Percentiles rank a stretch among this genome's conserved stretches.
phyloP scores from a whole-genome alignment of 2,113 vertebrate species.

The Pygoscelis antarcticus region DNA sequence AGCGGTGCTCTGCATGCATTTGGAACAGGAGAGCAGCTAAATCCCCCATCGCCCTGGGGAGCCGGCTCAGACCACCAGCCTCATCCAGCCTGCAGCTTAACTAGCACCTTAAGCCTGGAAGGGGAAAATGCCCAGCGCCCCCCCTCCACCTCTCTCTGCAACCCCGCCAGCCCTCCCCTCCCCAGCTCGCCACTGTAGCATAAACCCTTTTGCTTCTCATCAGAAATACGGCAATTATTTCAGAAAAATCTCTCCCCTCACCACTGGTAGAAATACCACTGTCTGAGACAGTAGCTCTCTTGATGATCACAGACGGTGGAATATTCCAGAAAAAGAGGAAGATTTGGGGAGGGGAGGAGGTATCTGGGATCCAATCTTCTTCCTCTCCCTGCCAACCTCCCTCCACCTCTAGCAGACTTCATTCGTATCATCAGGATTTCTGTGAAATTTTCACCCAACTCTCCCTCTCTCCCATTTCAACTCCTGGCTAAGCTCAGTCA shows the following conservation, averaged over 20 bases:
- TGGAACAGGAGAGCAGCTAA: constrained; percentile 9
- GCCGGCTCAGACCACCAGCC: neutral
- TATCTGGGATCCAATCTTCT: constrained; percentile 55
- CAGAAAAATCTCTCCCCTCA: constrained; percentile 33
- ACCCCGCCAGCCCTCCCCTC: neutral
- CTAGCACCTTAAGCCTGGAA: neutral
- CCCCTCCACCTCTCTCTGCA: neutral
- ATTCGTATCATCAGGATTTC: constrained; percentile 26
- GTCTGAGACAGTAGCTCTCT: constrained; percentile 39
- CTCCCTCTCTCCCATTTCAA: neutral
- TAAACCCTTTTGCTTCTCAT: constrained; percentile 11
- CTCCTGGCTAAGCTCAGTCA: constrained; percentile 6
- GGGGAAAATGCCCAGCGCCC: neutral
- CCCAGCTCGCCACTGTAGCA: neutral
- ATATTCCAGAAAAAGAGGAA: constrained; percentile 55
- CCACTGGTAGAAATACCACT: constrained; percentile 25
- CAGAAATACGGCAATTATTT: constrained; percentile 41
- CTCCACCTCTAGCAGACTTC: constrained; percentile 31
- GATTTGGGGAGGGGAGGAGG: constrained; percentile 16
- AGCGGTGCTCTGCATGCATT: neutral
- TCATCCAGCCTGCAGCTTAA: constrained; percentile 38
- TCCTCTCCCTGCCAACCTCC: constrained; percentile 18
- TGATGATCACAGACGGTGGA: constrained; percentile 28
- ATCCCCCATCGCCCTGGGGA: neutral
- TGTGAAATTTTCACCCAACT: constrained; percentile 10